Evolutionary conservation across 2,113 vertebrate species (phyloP), one percentile per base, ranked within the genome.

Genomic region (Procavia capensis): DNA sequence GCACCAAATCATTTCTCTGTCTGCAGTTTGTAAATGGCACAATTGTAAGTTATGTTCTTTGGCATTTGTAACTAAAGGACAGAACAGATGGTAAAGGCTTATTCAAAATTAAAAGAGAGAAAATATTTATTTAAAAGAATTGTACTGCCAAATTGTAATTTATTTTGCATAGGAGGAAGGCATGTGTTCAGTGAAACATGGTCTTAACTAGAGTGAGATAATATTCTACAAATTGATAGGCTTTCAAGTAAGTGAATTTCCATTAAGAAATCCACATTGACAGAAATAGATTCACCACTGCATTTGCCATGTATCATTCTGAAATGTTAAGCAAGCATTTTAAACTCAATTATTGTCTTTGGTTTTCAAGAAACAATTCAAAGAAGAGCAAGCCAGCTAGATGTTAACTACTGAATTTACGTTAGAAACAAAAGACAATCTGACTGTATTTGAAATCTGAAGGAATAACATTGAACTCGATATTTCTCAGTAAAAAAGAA

Each of bases 101-200:
- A 95, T 91, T 98, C 92, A 92, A 97, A 97, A 95, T 94, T 95
- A 95, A 97, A 96, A 94, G 57, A 90, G 41, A 95, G 92, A 94
- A 97, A 97, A 97, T 98, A 97, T 97, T 98, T 97, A 97, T 91
- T 97, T 96, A 90, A 95, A 97, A 95, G n/a, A 91, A 93, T 85
- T 76, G 13, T 63, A 94, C 36, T 93, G 72, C 76, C 91, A 96
- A 90, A 14, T 90, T 39, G 41, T 85, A 95, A 95, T 96, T 95
- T 91, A 91, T 96, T 95, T 43, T 68, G 82, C 86, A 47, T 78
- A 68, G 22, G 31, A 78, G 36, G 11, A 0, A 14, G 36, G 34
- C 36, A 54, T 66, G 25, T 94, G 25, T 89, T 96, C 79, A 80
- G 47, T 88, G 86, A 96, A 96, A 85, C 34, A 47, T 96, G 59